These are phyloP conservation scores for Xenus cinereus DNA, from an alignment of 2,113 vertebrate genomes.

Conservation along the genomic window DNA sequence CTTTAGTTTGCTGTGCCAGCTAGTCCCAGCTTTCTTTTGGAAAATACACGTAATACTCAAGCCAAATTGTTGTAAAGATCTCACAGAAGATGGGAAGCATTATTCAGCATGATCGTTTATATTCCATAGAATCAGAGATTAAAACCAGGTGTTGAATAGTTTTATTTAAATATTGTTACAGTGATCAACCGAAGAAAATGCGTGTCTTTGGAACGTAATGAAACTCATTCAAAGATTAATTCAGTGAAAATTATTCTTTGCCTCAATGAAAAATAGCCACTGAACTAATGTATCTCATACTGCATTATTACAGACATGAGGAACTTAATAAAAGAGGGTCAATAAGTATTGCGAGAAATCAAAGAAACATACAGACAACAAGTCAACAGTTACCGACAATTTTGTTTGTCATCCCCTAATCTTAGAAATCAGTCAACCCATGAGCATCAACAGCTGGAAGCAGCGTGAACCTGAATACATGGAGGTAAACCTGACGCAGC, in stretches of 20 bases:
- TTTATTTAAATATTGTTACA: conserved; percentile 22
- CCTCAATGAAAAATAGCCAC: background rate
- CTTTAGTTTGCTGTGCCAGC: background rate
- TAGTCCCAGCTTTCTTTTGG: background rate
- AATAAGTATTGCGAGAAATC: background rate
- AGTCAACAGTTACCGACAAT: background rate
- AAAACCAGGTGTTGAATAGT: background rate
- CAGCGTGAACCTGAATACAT: accelerated
- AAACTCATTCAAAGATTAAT: background rate
- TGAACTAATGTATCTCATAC: background rate
- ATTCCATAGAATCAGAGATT: background rate
- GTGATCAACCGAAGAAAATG: background rate
- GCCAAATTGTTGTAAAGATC: background rate
- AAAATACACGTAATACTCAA: background rate
- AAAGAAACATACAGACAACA: background rate
- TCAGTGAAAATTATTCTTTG: background rate
- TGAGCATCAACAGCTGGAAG: background rate
- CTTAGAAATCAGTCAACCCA: background rate
- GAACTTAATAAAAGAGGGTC: background rate
- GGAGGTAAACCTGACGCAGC: background rate
- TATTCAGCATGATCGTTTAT: background rate
- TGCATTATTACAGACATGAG: background rate
- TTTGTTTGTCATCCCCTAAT: background rate
- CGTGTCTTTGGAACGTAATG: background rate
- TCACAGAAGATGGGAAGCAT: background rate